A percentile compares a stretch with the other conserved stretches of the same genome.
phyloP scores from a whole-genome alignment of 2,888 invertebrate species.

The Xestoiulus laeticollis region DNA sequence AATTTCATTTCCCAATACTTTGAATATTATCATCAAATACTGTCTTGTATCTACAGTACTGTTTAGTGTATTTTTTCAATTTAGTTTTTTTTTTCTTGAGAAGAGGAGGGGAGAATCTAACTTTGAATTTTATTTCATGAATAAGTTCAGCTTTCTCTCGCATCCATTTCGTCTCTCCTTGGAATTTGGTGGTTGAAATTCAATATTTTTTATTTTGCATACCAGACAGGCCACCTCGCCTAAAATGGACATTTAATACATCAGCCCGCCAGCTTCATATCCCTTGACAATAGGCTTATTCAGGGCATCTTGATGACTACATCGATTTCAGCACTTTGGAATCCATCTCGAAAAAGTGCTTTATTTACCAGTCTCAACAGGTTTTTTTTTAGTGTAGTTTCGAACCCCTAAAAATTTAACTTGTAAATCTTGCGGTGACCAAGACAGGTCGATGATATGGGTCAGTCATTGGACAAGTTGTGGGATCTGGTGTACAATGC shows the following conservation, averaged over 20 bases:
- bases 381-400: not conserved
- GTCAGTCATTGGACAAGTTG: not conserved
- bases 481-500: not conserved
- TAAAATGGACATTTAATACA: conserved; percentile 43
- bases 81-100: not conserved
- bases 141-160: not conserved
- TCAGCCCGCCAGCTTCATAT: not conserved
- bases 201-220: conserved; percentile 36
- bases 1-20: conserved; percentile 39
- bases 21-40: conserved; percentile 24
- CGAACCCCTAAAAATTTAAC: not conserved
- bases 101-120: not conserved
- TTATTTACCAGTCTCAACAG: not conserved
- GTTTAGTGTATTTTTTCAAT: not conserved
- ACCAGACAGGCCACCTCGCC: conserved; percentile 8
- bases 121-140: conserved; percentile 31
- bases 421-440: not conserved
- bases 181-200: conserved; percentile 1
- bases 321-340: not conserved
- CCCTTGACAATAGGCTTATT: not conserved
- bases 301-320: not conserved
- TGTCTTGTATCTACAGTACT: not conserved
- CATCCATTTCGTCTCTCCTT: not conserved
- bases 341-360: not conserved
- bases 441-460: not conserved